phyloP scores from a whole-genome alignment of 2,888 invertebrate genomes.

The Coronaproctus castanopsis region DNA sequence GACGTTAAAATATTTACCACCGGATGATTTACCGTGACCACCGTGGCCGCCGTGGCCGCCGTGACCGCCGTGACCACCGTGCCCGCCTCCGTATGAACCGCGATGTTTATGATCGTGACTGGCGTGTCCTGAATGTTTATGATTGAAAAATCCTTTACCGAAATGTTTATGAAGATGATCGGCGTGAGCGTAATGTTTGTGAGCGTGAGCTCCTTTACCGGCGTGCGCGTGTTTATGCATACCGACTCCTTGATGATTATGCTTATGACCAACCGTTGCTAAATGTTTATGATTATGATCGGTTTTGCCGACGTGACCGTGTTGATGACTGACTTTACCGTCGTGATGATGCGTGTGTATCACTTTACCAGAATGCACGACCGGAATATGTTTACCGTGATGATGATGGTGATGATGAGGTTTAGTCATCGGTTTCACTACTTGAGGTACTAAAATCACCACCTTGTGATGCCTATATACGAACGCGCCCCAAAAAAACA shows the following conservation, averaged over 20 bases:
- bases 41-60: neutral
- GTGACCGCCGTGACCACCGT: neutral
- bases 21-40: neutral
- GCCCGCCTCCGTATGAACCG: neutral
- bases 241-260: constrained; percentile 12
- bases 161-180: neutral
- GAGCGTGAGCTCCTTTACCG: neutral
- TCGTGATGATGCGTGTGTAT: constrained; percentile 16
- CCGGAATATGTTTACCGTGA: constrained; percentile 7
- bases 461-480: constrained; percentile 5
- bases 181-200: neutral
- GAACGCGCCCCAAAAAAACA: too few relatives aligned
- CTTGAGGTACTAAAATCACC: constrained; percentile 8
- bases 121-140: neutral
- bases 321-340: constrained; percentile 15
- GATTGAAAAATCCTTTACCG: constrained; percentile 2
- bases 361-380: constrained; percentile 15
- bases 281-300: constrained; percentile 13
- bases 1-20: neutral
- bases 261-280: constrained; percentile 9
- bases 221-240: constrained; percentile 7
- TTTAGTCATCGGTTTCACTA: constrained; percentile 1
- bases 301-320: constrained; percentile 13
- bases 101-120: constrained; percentile 3
- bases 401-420: constrained; percentile 8